phyloP scores from a whole-genome alignment of 2,888 invertebrate species.

The Serrognathus titanus region DNA sequence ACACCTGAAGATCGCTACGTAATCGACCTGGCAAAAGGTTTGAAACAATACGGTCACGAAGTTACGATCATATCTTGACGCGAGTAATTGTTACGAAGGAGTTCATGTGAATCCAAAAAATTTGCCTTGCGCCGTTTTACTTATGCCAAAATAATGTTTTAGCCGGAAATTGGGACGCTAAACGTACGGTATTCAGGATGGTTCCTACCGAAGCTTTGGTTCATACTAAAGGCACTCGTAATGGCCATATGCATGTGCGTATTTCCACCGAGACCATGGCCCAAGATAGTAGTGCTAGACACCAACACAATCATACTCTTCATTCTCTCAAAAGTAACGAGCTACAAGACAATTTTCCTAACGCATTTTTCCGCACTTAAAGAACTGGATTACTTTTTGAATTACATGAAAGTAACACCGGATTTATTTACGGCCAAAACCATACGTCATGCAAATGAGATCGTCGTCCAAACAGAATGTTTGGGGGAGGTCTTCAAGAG shows the following conservation, averaged over 20 bases:
- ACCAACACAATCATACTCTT: slow-evolving; percentile 34
- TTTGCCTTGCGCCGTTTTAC: not conserved
- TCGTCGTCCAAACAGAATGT: slow-evolving; percentile 38
- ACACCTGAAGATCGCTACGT: slow-evolving; percentile 39
- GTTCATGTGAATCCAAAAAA: slow-evolving; percentile 33
- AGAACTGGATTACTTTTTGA: slow-evolving; percentile 20
- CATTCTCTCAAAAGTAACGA: slow-evolving; percentile 34
- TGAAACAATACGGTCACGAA: slow-evolving; percentile 36
- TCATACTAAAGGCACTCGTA: slow-evolving; percentile 31
- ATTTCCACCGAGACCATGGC: slow-evolving; percentile 34
- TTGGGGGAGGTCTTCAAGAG: slow-evolving; percentile 38
- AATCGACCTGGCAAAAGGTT: slow-evolving; percentile 36
- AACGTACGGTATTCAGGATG: slow-evolving; percentile 33
- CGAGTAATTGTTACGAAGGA: slow-evolving; percentile 33
- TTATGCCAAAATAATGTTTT: slow-evolving; percentile 2
- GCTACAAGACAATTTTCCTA: slow-evolving; percentile 36
- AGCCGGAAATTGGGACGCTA: slow-evolving; percentile 32
- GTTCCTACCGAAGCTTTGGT: slow-evolving; percentile 36
- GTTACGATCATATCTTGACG: slow-evolving; percentile 37
- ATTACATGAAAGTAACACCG: slow-evolving; percentile 33
- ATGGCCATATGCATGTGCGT: slow-evolving; percentile 37
- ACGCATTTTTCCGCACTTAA: slow-evolving; percentile 28
- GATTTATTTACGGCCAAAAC: slow-evolving; percentile 35
- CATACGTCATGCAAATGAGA: slow-evolving; percentile 39
- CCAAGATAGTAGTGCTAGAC: slow-evolving; percentile 38